These are phyloP conservation scores for Hozukius guyotensis DNA, from an alignment of 2,797 vertebrate species.

Conservation along the genomic window DNA sequence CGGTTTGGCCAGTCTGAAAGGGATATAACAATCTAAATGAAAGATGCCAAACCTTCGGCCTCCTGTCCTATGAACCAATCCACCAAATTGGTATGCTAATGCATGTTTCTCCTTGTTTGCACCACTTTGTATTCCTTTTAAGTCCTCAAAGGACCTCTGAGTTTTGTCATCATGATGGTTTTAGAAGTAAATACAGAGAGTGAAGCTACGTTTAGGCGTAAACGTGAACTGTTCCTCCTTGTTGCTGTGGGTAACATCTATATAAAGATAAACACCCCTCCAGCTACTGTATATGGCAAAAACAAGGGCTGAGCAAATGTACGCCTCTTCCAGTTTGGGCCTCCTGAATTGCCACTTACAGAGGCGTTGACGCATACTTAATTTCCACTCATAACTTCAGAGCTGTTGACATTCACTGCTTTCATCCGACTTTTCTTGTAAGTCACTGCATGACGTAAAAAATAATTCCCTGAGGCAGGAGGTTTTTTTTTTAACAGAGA, in stretches of 20 bases:
- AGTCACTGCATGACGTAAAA: conserved; percentile 35
- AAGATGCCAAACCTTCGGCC: not conserved
- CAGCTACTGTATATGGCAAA: not conserved
- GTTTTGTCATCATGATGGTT: not conserved
- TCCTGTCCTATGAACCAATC: not conserved
- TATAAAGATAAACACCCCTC: not conserved
- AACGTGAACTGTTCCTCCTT: not conserved
- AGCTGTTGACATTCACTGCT: conserved; percentile 55
- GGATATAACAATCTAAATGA: not conserved
- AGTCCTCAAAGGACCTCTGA: not conserved
- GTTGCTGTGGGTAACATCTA: not conserved
- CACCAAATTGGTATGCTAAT: not conserved
- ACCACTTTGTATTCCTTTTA: not conserved
- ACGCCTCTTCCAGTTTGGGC: conserved; percentile 6
- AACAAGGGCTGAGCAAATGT: conserved; percentile 16
- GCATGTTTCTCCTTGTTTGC: not conserved
- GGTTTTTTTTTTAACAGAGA: not conserved
- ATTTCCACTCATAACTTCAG: conserved; percentile 45
- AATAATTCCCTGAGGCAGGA: conserved; percentile 29
- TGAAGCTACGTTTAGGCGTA: not conserved
- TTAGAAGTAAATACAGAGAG: not conserved
- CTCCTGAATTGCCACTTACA: conserved; percentile 30
- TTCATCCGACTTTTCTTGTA: conserved; percentile 54
- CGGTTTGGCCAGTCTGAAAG: not conserved
- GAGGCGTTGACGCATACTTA: conserved; percentile 21